Percentiles rank a stretch among this genome's conserved stretches.
Conservation (phyloP, 2,113 vertebrate species). For the Rhegmatorhina hoffmannsi region DNA sequence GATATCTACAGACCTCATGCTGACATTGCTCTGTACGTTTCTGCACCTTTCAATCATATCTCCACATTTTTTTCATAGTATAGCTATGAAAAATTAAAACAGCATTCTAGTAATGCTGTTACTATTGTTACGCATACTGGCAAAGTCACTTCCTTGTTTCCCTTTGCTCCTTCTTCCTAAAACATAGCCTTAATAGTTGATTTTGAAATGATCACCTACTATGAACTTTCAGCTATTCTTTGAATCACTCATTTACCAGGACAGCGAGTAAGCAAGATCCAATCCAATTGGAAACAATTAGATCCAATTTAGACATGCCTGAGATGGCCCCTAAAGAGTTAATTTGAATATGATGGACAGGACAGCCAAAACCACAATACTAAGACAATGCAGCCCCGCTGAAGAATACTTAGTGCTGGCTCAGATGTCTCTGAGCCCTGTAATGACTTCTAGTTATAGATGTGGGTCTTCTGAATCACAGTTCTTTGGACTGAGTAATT, state of each 20-base stretch:
- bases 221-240: not conserved
- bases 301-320: not conserved
- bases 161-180: not conserved
- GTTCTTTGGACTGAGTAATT: not conserved
- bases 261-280: not conserved
- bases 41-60: not conserved
- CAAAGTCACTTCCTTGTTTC: not conserved
- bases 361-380: not conserved
- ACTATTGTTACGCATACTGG: not conserved
- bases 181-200: not conserved
- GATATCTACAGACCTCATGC: not conserved
- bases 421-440: not conserved
- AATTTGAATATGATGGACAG: not conserved
- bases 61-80: not conserved
- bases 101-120: not conserved
- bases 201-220: not conserved
- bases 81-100: not conserved
- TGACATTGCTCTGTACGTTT: not conserved
- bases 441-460: not conserved
- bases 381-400: not conserved
- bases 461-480: not conserved
- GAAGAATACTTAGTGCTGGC: not conserved
- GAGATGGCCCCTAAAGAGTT: not conserved
- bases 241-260: not conserved
- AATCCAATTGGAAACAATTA: accelerated